phyloP scores from a whole-genome alignment of 2,888 invertebrate genomes.

The Alloscopus bannaensis region DNA sequence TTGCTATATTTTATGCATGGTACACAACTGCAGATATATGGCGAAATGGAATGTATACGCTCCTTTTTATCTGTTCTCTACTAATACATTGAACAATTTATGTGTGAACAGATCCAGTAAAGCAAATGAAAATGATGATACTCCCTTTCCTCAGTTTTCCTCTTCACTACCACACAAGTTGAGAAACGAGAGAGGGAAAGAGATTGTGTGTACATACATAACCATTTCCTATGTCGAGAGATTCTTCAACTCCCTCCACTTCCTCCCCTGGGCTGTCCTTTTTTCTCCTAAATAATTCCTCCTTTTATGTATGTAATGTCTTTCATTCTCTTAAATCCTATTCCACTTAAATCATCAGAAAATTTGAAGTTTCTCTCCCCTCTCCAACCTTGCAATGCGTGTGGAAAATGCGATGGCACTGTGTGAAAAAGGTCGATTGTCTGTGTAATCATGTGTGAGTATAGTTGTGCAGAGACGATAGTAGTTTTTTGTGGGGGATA shows the following conservation, averaged over 20 bases:
- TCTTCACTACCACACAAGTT: neutral
- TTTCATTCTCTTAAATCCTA: slow-evolving; percentile 55
- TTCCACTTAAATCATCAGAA: slow-evolving; percentile 64
- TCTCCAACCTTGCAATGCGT: too few species aligned
- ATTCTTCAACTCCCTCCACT: neutral
- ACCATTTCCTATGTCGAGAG: too few species aligned
- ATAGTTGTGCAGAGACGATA: too few species aligned
- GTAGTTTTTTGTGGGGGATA: too few species aligned
- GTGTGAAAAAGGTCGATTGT: too few species aligned
- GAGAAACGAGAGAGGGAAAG: neutral
- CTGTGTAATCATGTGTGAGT: too few species aligned
- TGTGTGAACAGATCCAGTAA: slow-evolving; percentile 17
- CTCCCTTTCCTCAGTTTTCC: neutral
- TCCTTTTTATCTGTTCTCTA: too few species aligned
- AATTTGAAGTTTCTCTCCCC: slow-evolving; percentile 50
- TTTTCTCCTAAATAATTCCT: slow-evolving; percentile 50
- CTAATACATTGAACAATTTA: slow-evolving; percentile 19
- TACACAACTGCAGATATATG: too few species aligned
- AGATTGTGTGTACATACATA: too few species aligned
- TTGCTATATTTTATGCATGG: too few species aligned
- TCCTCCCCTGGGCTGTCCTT: slow-evolving; percentile 16
- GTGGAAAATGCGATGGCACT: slow-evolving; percentile 38
- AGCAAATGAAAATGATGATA: slow-evolving; percentile 20
- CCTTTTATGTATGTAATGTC: slow-evolving; percentile 57
- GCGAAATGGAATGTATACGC: too few species aligned